Evolutionary conservation across 2,113 vertebrate genomes (phyloP), one percentile per base, ranked within the genome.

Genomic region (Bufo bufo): DNA sequence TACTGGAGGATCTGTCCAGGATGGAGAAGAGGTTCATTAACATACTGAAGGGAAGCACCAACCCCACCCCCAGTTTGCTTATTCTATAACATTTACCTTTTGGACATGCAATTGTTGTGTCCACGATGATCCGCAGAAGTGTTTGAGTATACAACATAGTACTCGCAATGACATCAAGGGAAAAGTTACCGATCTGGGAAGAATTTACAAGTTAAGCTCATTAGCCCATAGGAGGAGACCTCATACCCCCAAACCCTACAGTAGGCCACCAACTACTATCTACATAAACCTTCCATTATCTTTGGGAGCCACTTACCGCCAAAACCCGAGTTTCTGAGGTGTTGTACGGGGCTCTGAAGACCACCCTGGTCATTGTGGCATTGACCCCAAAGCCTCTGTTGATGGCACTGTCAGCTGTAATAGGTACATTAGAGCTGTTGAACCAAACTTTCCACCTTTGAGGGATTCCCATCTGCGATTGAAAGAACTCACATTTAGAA

Each of bases 131-230:
- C 5, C 63, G 56, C 71, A 94, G 80, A 92, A 94, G 94, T 33
- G 91, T 91, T 65, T 94, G 58, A 23, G 90, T 94, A 82, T 95
- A 94, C 90, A 94, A 95, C n/a, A 91, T 82, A 0, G 90, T 95
- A 3, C 94, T 94, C 59, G 82, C 92, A 1, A 96, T 83, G 3
- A 96, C 54, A 47, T 92, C 91, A 94, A 96, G 94, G 1, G 94
- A 92, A 33, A 96, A 85, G 7, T 93, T 93, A 72, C 93, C 92
- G 20, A 95, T 92, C 96, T 97, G 84, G 1, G 20, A 3, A 17
- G 23, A 16, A 17, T 69, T 20, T 33, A 45, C 3, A 47, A 16
- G 16, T 10, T 13, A 75, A 19, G 23, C 33, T 33, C 33, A 14
- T 74, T 16, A 49, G 43, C 4, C 43, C 43, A 75, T 4, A 75